phyloP scores from a whole-genome alignment of 2,888 invertebrate species.

The Leucania comma region DNA sequence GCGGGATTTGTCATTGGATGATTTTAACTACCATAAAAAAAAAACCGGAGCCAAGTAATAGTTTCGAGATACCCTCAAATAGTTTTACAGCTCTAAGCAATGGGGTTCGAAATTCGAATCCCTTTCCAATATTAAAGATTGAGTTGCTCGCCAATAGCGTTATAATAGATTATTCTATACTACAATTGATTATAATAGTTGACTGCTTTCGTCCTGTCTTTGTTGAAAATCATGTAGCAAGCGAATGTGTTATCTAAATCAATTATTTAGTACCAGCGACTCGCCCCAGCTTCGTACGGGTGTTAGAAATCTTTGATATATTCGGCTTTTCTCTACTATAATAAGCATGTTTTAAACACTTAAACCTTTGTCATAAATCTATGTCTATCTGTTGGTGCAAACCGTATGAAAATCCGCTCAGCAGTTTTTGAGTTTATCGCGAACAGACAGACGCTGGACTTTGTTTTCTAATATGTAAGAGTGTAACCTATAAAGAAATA shows the following conservation, averaged over 20 bases:
- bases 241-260: background rate
- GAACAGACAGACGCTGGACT: too few species aligned
- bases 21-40: too few species aligned
- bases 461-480: too few species aligned
- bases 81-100: constrained; percentile 15
- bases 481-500: background rate
- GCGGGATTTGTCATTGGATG: too few species aligned
- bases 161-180: background rate
- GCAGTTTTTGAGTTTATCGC: too few species aligned
- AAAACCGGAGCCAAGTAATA: background rate
- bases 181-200: background rate
- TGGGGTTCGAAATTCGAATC: constrained; percentile 23
- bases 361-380: too few species aligned
- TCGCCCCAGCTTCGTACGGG: too few species aligned
- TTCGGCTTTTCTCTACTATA: too few species aligned
- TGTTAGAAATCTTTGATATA: too few species aligned
- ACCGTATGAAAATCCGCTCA: too few species aligned
- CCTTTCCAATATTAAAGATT: constrained; percentile 22
- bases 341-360: too few species aligned
- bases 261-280: background rate
- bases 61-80: background rate
- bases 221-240: background rate
- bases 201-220: constrained; percentile 1
- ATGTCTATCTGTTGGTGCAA: too few species aligned
- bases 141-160: constrained; percentile 20